Base-by-base conservation (phyloP, 2,797 vertebrate species). In the Crotalus adamanteus region DNA sequence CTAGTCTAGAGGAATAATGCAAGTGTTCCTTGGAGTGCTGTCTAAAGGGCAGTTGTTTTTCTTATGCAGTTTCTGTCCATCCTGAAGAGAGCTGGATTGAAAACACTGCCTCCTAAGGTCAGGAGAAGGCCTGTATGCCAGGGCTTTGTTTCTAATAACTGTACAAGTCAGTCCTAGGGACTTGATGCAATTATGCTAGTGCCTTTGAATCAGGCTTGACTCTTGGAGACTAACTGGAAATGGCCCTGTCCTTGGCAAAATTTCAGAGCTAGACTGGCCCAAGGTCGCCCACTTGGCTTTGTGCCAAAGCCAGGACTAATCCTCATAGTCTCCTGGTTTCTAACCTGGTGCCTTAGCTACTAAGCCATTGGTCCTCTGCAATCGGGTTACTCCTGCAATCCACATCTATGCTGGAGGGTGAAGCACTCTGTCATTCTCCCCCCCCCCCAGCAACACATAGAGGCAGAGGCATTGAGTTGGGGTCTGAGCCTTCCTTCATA, bases 31-130 rank as follows among this genome's bases (percentile, higher is more conserved):
- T 16, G 47, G 51, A 60, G 56, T 57, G 16, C 25, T 42, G 6
- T 47, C 8, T 26, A 51, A 97, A 98, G 96, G 96, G 96, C 97
- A n/a, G 4, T 37, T 57, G 1, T 6, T 61, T 69, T 4, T 65
- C 26, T n/a, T 53, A 42, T 56, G 59, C 31, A 26, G 6, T 53
- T 47, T 18, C 13, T 87, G 18, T 57, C 69, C 16, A n/a, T 26
- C 57, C 18, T n/a, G 90, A 61, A 22, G 37, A 42, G 26, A 42
- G 42, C 25, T 11, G 69, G 86, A 63, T 63, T 91, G 86, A 59
- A 91, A 63, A 37, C 20, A 37, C n/a, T 56, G 90, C 31, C 61
- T 51, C 69, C 51, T 83, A 56, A 86, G 78, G 90, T n/a, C 51
- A 20, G 37, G 37, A 83, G 69, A 86, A 93, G 12, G 55, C 85